Conservation (phyloP, 2,113 vertebrate genomes). For the Anarrhichthys ocellatus region DNA sequence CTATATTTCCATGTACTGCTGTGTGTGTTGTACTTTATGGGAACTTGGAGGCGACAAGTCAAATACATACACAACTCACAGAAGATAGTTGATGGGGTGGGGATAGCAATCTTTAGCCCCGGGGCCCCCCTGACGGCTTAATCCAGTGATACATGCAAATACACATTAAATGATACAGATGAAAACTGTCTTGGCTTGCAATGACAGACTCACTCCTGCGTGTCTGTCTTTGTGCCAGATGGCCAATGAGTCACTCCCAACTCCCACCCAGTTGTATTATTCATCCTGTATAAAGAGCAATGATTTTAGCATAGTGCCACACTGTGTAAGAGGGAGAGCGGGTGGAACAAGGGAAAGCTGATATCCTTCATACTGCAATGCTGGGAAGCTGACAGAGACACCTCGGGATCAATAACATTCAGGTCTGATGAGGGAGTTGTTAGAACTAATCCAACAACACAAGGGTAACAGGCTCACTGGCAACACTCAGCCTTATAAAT, state of each 20-base stretch:
- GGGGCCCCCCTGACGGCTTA: not conserved
- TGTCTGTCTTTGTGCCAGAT: constrained; percentile 75
- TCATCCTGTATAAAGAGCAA: constrained; percentile 77
- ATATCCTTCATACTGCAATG: constrained; percentile 13
- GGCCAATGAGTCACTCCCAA: constrained; percentile 79
- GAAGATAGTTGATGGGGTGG: not conserved
- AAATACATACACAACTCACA: not conserved
- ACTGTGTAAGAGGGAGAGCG: constrained; percentile 48
- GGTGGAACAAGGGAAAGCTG: constrained; percentile 17
- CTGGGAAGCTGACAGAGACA: constrained; percentile 1
- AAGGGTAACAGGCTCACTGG: constrained; percentile 44
- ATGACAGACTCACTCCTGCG: constrained; percentile 51
- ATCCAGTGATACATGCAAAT: constrained; percentile 1
- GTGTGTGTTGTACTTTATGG: no score
- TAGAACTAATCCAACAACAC: constrained; percentile 33
- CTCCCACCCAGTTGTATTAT: constrained; percentile 76
- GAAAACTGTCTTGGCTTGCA: constrained; percentile 24
- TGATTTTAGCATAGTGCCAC: constrained; percentile 67
- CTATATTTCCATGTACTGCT: not conserved
- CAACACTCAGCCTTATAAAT: constrained; percentile 22
- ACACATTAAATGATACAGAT: constrained; percentile 14
- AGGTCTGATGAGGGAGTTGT: constrained; percentile 22
- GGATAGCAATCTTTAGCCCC: not conserved
- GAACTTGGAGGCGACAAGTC: not conserved
- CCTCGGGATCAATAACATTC: constrained; percentile 36